These are phyloP conservation scores for Lathronympha strigana DNA, from an alignment of 2,888 invertebrate genomes.

Conservation along the genomic window DNA sequence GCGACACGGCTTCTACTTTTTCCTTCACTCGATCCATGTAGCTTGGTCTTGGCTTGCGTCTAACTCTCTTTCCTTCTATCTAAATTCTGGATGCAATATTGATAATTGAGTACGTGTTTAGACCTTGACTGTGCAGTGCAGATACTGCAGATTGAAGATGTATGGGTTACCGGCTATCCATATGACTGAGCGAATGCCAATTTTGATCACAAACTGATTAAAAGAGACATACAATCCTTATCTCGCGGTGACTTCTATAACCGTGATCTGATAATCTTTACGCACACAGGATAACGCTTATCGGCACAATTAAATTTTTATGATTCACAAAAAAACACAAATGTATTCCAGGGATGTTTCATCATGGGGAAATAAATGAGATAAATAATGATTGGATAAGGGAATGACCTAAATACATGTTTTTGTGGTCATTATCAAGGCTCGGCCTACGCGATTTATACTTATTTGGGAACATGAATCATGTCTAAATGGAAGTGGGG, in stretches of 20 bases:
- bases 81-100: too few relatives aligned
- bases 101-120: neutral
- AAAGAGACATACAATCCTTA: too few relatives aligned
- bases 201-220: too few relatives aligned
- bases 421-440: conserved; percentile 14
- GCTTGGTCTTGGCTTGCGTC: too few relatives aligned
- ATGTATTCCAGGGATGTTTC: neutral
- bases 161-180: too few relatives aligned
- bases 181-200: too few relatives aligned
- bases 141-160: too few relatives aligned
- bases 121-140: too few relatives aligned
- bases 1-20: too few relatives aligned
- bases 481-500: neutral
- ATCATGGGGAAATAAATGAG: neutral
- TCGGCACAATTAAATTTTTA: neutral
- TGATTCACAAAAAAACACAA: conserved; percentile 1
- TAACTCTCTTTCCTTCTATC: too few relatives aligned
- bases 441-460: conserved; percentile 3
- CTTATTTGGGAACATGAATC: neutral
- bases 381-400: neutral
- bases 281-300: neutral
- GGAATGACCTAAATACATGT: neutral
- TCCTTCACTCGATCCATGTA: too few relatives aligned
- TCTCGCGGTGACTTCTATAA: too few relatives aligned
- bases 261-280: neutral